Evolutionary conservation across 2,888 invertebrate species (phyloP), one percentile per base, ranked within the genome.

Genomic region (Gymnocheta viridis): DNA sequence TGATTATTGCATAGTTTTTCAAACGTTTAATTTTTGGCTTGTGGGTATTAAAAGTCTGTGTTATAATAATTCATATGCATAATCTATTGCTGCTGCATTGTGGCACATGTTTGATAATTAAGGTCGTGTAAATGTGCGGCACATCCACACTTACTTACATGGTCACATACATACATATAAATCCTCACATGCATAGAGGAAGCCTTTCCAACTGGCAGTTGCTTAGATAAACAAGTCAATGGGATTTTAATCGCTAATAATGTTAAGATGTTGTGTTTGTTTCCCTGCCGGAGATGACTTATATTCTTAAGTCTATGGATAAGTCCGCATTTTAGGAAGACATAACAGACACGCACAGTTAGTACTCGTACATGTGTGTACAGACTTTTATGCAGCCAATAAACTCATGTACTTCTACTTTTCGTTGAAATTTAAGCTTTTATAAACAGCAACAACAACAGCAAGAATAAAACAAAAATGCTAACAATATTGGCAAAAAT

Each of bases 341-440:
- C 44, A 35, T 32, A n/a, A 24, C 24, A 49, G 74, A 54, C 74
- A 76, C 64, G 54, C 64, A 74, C 29, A 22, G n/a, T 22, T n/a
- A n/a, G n/a, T n/a, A n/a, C n/a, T n/a, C n/a, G n/a, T n/a, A 17
- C 12, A 38, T 22, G n/a, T n/a, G n/a, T n/a, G n/a, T 24, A 27
- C 14, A 56, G 2, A 49, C n/a, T 44, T 22, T 32, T 41, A 72
- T n/a, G 58, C 32, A 58, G 22, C 14, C 49, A 9, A 17, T 38
- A n/a, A 10, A 2, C 38, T 56, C 54, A 41, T 69, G 54, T 41
- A 27, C 54, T 41, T 17, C 17, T 17, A 17, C 14, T 56, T 70
- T 58, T 70, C 70, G 27, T 9, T 14, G 32, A 56, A 29, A 22
- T 29, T 41, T 70, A 29, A 1, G 38, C 41, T 27, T 9, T 6